Percentiles rank a stretch among this genome's conserved stretches.
phyloP scores from a whole-genome alignment of 64 coral and sea anemone genomes.

The Trachythela sp. region DNA sequence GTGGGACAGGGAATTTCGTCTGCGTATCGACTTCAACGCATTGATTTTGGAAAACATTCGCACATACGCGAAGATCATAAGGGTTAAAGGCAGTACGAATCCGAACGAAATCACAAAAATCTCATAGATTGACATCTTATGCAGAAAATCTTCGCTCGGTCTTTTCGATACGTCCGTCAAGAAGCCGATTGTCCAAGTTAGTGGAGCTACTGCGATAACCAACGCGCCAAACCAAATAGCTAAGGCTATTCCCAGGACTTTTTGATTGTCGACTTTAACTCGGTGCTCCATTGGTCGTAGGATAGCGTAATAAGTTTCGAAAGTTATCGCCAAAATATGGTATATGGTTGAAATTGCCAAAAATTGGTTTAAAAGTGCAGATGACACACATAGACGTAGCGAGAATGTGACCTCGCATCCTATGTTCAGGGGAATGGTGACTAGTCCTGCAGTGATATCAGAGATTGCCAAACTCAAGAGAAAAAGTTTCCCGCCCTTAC shows the following conservation, averaged over 20 bases:
- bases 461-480: not conserved
- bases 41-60: not conserved
- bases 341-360: not conserved
- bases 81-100: not conserved
- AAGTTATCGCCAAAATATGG: not conserved
- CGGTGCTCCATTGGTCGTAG: not conserved
- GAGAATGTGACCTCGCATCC: not conserved
- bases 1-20: not conserved
- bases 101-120: not conserved
- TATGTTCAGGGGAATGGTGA: conserved; percentile 1
- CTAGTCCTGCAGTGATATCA: not conserved
- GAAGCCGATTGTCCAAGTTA: not conserved
- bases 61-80: conserved; percentile 1
- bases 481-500: conserved; percentile 1
- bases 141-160: not conserved
- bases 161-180: not conserved
- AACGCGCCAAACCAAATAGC: not conserved
- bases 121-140: not conserved
- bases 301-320: conserved; percentile 4
- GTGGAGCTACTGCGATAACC: not conserved
- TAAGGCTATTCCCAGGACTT: not conserved
- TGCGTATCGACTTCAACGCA: not conserved
- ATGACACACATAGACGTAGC: not conserved
- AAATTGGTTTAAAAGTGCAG: not conserved
- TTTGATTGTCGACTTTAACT: not conserved